Evolutionary conservation across 2,797 vertebrate genomes (phyloP), one percentile per base, ranked within the genome.

Genomic region (Tangara arthus): DNA sequence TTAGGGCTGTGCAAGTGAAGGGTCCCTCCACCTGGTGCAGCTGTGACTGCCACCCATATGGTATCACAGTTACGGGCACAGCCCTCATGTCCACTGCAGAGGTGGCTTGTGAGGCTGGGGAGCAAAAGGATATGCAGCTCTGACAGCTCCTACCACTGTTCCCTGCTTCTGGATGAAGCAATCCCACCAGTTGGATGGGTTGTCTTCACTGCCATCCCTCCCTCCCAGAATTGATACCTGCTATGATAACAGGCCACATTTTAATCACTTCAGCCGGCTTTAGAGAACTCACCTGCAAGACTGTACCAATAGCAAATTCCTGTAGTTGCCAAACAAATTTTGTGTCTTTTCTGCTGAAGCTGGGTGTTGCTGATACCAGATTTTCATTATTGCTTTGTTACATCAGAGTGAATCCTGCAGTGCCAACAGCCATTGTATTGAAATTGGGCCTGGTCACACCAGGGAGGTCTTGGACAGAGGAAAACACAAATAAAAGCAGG

Each of bases 41-140:
- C 23, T 60, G 56, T 93, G 59, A 14, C 46, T 81, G 14, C 21
- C 50, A 76, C 19, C 13, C 4, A 0, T 15, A 1, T 14, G 13
- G 21, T 41, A 37, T 64, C 22, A 17, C 1, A 1, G 4, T 37
- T 13, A 10, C 0, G 1, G 41, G 16, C 41, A 53, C 28, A 24
- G 41, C 23, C 5, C 59, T 77, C 35, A 6, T 0, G 0, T 56
- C 34, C 69, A 19, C 28, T 56, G 53, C 57, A 88, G 69, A 64
- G 37, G 8, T 80, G 30, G 35, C 24, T 82, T 53, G 19, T 70
- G 44, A 63, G 63, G 21, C 4, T 63, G 44, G 42, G 27, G 8
- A 63, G 23, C 32, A 61, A 53, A n/a, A 32, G 19, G 12, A 3
- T 42, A 12, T 30, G 39, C 28, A 28, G 59, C 22, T 76, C 47